phyloP scores from a whole-genome alignment of 2,888 invertebrate species.

The Andrena hattorfiana region DNA sequence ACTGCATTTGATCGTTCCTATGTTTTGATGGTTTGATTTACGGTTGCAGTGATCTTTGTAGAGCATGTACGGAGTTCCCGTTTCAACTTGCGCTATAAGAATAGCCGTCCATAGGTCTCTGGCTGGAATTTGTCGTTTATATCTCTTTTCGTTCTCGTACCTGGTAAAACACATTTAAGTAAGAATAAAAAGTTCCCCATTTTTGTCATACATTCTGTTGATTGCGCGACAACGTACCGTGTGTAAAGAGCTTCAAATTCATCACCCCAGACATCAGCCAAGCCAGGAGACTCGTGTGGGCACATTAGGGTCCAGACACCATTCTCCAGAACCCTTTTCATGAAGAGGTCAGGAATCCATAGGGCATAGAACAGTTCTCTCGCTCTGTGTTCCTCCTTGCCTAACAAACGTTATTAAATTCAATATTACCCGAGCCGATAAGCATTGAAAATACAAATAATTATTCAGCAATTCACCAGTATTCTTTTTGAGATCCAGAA shows the following conservation, averaged over 20 bases:
- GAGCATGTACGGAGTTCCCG: conserved; percentile 98
- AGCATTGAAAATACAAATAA: background rate
- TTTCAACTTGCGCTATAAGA: conserved; percentile 97
- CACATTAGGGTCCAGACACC: conserved; percentile 98
- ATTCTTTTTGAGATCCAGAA: conserved; percentile 97
- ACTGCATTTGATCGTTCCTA: conserved; percentile 99
- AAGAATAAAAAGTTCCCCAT: background rate
- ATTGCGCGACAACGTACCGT: conserved; percentile 84
- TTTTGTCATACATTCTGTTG: background rate
- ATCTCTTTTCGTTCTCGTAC: conserved; percentile 93
- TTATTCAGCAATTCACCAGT: conserved; percentile 86
- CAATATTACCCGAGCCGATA: background rate
- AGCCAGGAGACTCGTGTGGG: conserved; percentile 95
- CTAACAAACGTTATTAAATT: conserved; percentile 59
- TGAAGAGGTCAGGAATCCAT: conserved; percentile 99
- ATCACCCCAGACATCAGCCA: conserved; percentile 97
- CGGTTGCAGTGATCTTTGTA: conserved; percentile 98
- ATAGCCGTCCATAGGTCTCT: conserved; percentile 97
- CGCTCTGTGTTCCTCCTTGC: conserved; percentile 97
- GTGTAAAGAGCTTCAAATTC: conserved; percentile 96
- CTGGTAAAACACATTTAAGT: conserved; percentile 76
- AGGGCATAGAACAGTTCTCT: conserved; percentile 98
- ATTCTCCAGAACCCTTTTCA: conserved; percentile 95
- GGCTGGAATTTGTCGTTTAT: conserved; percentile 90
- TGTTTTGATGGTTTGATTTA: conserved; percentile 98